These are phyloP conservation scores for Scotopteryx bipunctaria DNA, from an alignment of 2,888 invertebrate species.

Conservation along the genomic window DNA sequence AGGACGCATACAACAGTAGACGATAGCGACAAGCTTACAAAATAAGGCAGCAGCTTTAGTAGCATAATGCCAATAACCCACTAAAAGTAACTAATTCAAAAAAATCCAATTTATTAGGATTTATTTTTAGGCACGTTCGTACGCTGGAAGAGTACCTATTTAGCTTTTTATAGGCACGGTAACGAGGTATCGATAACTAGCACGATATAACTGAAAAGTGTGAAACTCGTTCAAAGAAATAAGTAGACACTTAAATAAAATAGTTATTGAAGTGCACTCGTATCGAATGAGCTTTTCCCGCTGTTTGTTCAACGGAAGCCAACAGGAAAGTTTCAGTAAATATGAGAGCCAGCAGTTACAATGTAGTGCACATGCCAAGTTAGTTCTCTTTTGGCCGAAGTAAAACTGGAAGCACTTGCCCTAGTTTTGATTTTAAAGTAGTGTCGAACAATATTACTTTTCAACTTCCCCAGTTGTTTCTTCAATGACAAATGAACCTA, in stretches of 20 bases:
- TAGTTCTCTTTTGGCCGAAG: slow-evolving; percentile 7
- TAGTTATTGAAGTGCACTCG: slow-evolving; percentile 12
- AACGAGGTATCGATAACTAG: no score
- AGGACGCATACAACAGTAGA: no score
- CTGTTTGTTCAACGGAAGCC: slow-evolving; percentile 6
- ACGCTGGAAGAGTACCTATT: no score
- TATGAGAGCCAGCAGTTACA: slow-evolving; percentile 19
- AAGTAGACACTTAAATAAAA: not conserved
- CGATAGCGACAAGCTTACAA: no score
- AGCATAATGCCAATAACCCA: no score
- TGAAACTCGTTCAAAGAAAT: not conserved
- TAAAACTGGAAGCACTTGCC: slow-evolving; percentile 10
- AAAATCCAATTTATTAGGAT: no score
- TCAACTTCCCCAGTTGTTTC: not conserved
- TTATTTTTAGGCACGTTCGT: no score
- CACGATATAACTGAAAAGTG: not conserved
- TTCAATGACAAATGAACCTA: no score
- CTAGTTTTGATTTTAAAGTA: slow-evolving; percentile 11
- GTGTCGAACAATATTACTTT: slow-evolving; percentile 3
- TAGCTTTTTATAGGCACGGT: no score
- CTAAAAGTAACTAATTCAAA: no score
- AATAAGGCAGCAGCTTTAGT: no score
- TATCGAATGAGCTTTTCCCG: slow-evolving; percentile 5
- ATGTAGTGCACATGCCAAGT: slow-evolving; percentile 24
- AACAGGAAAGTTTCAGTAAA: slow-evolving; percentile 20